phyloP scores from a whole-genome alignment of 2,888 invertebrate genomes.

The Xanthorhoe spadicearia region DNA sequence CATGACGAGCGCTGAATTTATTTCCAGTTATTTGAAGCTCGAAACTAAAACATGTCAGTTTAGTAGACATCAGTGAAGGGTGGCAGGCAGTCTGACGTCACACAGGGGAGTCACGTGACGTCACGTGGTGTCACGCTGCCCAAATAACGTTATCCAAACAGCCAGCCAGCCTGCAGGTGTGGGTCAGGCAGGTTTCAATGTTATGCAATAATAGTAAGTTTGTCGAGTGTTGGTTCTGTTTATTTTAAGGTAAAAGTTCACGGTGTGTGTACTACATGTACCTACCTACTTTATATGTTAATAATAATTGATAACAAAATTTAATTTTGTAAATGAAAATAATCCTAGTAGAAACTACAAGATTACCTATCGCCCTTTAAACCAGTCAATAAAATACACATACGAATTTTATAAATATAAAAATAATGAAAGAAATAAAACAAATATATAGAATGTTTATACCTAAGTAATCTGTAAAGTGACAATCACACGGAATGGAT shows the following conservation, averaged over 20 bases:
- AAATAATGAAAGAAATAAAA: too few species aligned
- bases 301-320: neutral
- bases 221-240: neutral
- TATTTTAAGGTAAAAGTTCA: neutral
- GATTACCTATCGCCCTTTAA: too few species aligned
- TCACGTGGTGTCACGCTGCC: slow-evolving; percentile 5
- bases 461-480: neutral
- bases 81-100: neutral
- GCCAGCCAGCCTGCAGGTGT: neutral
- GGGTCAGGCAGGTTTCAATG: neutral
- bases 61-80: neutral
- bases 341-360: too few species aligned
- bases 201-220: neutral
- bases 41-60: neutral
- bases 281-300: neutral
- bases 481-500: neutral
- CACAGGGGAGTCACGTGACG: slow-evolving; percentile 1
- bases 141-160: neutral
- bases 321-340: neutral
- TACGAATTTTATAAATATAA: neutral
- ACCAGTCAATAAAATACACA: neutral
- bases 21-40: neutral
- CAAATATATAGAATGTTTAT: too few species aligned
- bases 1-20: neutral
- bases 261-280: neutral